Conservation (phyloP, 2,888 invertebrate species). For the Torymus tubicola region DNA sequence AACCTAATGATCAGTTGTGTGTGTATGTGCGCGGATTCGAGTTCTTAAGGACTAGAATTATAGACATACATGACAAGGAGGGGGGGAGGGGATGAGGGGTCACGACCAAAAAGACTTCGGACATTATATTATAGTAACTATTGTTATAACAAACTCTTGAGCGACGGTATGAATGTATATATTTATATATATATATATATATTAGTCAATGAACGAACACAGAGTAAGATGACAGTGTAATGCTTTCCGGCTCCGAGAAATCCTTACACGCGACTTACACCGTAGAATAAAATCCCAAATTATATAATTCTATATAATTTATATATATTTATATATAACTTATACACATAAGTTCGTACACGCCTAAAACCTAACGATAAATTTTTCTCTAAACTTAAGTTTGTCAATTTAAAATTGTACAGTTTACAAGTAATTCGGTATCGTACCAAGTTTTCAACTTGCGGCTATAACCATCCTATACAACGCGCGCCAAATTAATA, state of each 20-base stretch:
- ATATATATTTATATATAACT: too few relatives aligned
- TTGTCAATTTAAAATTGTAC: slow-evolving; percentile 44
- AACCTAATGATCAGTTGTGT: not conserved
- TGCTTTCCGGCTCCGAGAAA: slow-evolving; percentile 8
- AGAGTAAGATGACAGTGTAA: not conserved
- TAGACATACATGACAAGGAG: slow-evolving; percentile 1
- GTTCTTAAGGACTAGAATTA: slow-evolving; percentile 42
- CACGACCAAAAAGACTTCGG: not conserved
- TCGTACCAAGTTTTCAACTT: slow-evolving; percentile 23
- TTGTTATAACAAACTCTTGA: not conserved
- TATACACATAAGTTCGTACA: too few relatives aligned
- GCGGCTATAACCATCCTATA: slow-evolving; percentile 22
- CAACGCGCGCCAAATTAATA: slow-evolving; percentile 23
- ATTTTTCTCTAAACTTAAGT: slow-evolving; percentile 20
- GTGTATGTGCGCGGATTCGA: slow-evolving; percentile 6
- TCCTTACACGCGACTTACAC: not conserved
- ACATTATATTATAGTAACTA: too few relatives aligned
- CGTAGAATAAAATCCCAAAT: too few relatives aligned
- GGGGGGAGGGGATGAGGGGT: not conserved
- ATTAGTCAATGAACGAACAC: not conserved
- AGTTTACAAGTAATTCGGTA: slow-evolving; percentile 18
- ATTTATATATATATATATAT: not conserved
- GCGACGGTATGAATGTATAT: slow-evolving; percentile 2
- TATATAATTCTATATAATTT: too few relatives aligned
- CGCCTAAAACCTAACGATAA: slow-evolving; percentile 12